Evolutionary conservation across 2,113 vertebrate genomes (phyloP).

Genomic region (Calypte anna): DNA sequence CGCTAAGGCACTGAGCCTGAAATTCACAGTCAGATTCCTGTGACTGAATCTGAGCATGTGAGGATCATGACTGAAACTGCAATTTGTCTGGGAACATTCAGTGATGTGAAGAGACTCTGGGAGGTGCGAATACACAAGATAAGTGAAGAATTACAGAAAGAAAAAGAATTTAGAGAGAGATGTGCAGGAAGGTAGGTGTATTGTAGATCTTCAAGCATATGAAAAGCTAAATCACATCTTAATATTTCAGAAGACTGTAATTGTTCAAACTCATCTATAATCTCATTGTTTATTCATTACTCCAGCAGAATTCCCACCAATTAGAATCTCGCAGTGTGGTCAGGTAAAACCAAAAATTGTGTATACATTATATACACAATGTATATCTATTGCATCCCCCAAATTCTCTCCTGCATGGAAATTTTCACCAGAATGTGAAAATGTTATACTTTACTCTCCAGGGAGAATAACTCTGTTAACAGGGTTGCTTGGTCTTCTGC

Average conservation of each 20-base stretch:
- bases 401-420: not conserved
- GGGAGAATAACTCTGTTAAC: not conserved
- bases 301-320: not conserved
- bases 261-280: not conserved
- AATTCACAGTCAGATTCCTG: not conserved
- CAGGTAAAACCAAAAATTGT: not conserved
- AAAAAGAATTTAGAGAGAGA: constrained; percentile 75
- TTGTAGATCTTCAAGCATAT: not conserved
- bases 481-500: not conserved
- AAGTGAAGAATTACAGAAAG: constrained; percentile 79
- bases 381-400: not conserved
- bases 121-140: constrained; percentile 87
- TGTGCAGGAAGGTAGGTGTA: constrained; percentile 66
- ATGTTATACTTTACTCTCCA: not conserved
- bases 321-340: not conserved
- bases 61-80: constrained; percentile 80
- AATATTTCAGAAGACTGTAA: not conserved
- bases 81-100: constrained; percentile 79
- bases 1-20: not conserved
- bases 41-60: constrained; percentile 9
- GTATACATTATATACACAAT: not conserved
- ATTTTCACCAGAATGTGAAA: not conserved
- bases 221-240: not conserved
- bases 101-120: constrained; percentile 88
- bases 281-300: not conserved